phyloP scores from a whole-genome alignment of 2,113 vertebrate genomes.

The Sylvilagus bachmani region DNA sequence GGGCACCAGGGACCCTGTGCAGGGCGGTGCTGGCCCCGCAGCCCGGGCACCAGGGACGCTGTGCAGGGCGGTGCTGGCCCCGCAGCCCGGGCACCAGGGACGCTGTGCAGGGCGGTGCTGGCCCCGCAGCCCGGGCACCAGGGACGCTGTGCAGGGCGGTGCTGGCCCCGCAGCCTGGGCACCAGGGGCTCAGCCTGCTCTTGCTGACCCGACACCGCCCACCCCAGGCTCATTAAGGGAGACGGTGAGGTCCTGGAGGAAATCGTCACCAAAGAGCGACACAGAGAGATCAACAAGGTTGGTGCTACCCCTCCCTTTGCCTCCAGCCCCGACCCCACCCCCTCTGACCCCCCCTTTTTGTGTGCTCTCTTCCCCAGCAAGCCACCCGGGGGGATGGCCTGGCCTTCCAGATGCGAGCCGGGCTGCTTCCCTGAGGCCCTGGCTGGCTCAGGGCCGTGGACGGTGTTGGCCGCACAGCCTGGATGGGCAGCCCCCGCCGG shows the following conservation, averaged over 20 bases:
- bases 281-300: conserved; percentile 98
- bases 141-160: not conserved
- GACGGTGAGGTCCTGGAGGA: conserved; percentile 98
- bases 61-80: too few relatives aligned
- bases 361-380: conserved; percentile 88
- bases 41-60: too few relatives aligned
- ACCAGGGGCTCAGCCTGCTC: not conserved
- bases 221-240: conserved; percentile 94
- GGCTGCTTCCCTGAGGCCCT: conserved; percentile 86
- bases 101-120: not conserved
- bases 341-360: fast-evolving
- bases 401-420: conserved; percentile 93
- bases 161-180: not conserved
- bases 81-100: too few relatives aligned
- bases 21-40: too few relatives aligned
- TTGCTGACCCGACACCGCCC: not conserved
- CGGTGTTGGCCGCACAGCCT: fast-evolving
- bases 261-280: conserved; percentile 95
- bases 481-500: not conserved
- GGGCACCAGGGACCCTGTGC: too few relatives aligned
- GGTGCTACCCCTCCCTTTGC: not conserved
- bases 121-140: not conserved
- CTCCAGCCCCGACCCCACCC: not conserved
- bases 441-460: not conserved
- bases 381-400: conserved; percentile 94